Evolutionary conservation across 2,797 vertebrate species (phyloP), one percentile per base, ranked within the genome.

Genomic region (Heteromormyrus szaboi): DNA sequence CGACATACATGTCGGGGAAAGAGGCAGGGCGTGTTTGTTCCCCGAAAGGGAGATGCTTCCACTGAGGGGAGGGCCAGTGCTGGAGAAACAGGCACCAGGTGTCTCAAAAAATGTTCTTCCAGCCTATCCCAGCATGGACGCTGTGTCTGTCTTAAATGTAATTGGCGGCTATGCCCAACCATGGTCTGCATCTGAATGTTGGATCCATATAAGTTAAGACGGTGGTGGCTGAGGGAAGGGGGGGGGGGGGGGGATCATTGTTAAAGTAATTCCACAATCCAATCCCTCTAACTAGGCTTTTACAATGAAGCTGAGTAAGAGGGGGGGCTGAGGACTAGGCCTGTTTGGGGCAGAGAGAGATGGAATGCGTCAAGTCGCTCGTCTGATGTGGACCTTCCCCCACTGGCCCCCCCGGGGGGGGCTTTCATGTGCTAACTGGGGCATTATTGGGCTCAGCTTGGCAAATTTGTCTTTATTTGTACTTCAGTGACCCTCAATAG

Each of bases 381-480:
- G 87, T 79, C 84, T 89, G 89, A 88, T 90, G 85, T 92, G 91
- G 87, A 86, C 91, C 89, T 90, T 89, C 90, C 89, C 85, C 88
- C 88, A 56, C 76, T 91, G 88, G 86, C 86, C 90, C 87, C 88
- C 89, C 12, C 90, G 90, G 53, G 53, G 87, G 90, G 90, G 68
- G 83, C 88, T 91, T 93, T 94, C 90, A 93, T 93, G 91, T 93
- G 91, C 88, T 92, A 93, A 93, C 88, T 85, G 91, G 90, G 87
- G 89, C 91, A 93, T 92, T 92, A 92, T 91, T 89, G 88, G 62
- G 88, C 91, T 86, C 88, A 91, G 89, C 90, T 92, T 90, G 88
- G 90, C 89, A 92, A 92, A 93, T 93, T 92, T 93, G 91, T 93
- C 91, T 92, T 92, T 91, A 89, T 91, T 93, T 94, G 92, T 93